phyloP scores from a whole-genome alignment of 2,888 invertebrate genomes.

The Melanchra persicariae region DNA sequence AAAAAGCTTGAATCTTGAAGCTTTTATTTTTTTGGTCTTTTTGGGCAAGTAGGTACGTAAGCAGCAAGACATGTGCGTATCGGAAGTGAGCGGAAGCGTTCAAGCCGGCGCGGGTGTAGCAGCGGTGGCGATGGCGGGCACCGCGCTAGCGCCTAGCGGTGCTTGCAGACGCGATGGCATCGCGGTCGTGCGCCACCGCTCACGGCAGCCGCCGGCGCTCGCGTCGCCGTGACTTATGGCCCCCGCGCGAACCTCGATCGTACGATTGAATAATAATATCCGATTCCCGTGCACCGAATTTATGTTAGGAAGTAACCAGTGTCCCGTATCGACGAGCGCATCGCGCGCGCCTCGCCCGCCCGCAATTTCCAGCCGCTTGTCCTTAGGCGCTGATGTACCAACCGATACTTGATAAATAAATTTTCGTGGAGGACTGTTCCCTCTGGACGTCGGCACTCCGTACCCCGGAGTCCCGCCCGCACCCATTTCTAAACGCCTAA shows the following conservation, averaged over 20 bases:
- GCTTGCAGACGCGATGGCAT: constrained; percentile 84
- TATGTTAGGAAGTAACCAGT: constrained; percentile 90
- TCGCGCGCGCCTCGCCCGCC: constrained; percentile 80
- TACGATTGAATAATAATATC: constrained; percentile 91
- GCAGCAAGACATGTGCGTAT: constrained; percentile 53
- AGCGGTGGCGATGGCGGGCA: constrained; percentile 61
- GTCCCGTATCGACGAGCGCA: constrained; percentile 86
- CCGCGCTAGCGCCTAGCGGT: constrained; percentile 83
- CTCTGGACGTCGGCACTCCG: constrained; percentile 77
- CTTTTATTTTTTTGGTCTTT: not conserved
- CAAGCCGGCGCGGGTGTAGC: constrained; percentile 39
- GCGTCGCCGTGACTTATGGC: constrained; percentile 90
- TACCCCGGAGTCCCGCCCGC: constrained; percentile 70
- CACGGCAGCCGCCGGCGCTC: constrained; percentile 89
- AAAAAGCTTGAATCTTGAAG: not conserved
- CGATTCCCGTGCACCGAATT: constrained; percentile 90
- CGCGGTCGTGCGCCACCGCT: constrained; percentile 89
- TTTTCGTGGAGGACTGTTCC: constrained; percentile 72
- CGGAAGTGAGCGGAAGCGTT: constrained; percentile 65
- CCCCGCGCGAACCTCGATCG: constrained; percentile 89
- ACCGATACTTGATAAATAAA: constrained; percentile 85
- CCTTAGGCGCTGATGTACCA: constrained; percentile 81
- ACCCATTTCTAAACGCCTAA: constrained; percentile 68
- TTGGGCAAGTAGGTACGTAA: not conserved
- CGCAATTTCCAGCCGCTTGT: constrained; percentile 82